These are phyloP conservation scores for Cephalophus harveyi DNA, from an alignment of 2,113 vertebrate species.

Conservation along the genomic window DNA sequence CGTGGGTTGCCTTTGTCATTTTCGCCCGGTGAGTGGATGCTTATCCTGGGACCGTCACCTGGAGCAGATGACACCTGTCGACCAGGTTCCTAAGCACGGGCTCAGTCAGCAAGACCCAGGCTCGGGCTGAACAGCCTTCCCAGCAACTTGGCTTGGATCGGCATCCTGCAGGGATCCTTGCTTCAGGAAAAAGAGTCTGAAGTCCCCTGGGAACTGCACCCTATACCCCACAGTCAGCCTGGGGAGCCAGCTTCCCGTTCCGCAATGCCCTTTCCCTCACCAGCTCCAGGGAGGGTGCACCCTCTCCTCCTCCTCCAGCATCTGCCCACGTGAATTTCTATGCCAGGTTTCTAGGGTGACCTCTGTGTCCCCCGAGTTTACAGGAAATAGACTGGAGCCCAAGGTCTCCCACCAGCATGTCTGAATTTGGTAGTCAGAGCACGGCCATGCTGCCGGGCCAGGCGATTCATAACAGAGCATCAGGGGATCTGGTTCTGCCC, in stretches of 20 bases:
- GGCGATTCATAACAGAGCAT: background rate
- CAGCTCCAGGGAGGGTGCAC: background rate
- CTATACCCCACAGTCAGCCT: background rate
- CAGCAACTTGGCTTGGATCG: background rate
- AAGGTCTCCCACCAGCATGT: background rate
- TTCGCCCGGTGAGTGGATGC: rapidly evolving
- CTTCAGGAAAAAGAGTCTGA: background rate
- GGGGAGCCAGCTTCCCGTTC: background rate
- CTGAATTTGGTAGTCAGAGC: background rate
- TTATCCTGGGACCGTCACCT: background rate
- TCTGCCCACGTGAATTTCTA: background rate
- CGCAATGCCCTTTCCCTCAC: background rate
- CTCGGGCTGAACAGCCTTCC: background rate
- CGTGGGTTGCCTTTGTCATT: background rate
- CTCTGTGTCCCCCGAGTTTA: background rate
- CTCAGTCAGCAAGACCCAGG: background rate
- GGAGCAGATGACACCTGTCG: background rate
- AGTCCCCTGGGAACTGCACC: background rate
- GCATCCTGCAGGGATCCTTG: background rate
- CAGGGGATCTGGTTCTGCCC: background rate
- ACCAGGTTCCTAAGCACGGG: background rate
- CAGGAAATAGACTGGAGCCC: background rate
- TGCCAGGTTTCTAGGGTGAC: background rate
- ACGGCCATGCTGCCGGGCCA: rapidly evolving
- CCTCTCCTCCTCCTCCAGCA: background rate